Evolutionary conservation across 2,888 invertebrate genomes (phyloP).

Genomic region (Parelbella ahira): DNA sequence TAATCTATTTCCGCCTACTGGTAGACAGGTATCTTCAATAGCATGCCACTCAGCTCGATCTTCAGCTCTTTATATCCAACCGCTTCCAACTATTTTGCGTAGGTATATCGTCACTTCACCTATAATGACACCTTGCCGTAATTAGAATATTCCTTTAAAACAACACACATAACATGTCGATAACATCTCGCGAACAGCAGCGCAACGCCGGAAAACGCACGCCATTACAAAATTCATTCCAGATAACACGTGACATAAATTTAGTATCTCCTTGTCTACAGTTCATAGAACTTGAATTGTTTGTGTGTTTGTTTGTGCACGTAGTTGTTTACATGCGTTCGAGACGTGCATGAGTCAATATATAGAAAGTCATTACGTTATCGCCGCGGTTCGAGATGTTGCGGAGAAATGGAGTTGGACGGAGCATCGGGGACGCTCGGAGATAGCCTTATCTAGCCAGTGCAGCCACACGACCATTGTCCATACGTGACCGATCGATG

Average conservation of each 20-base stretch:
- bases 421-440: slow-evolving; percentile 40
- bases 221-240: slow-evolving; percentile 67
- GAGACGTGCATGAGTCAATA: slow-evolving; percentile 60
- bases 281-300: slow-evolving; percentile 71
- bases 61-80: too few species aligned
- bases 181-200: slow-evolving; percentile 25
- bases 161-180: slow-evolving; percentile 14
- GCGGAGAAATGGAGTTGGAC: slow-evolving; percentile 57
- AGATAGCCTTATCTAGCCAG: slow-evolving; percentile 52
- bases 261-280: slow-evolving; percentile 55
- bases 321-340: slow-evolving; percentile 53
- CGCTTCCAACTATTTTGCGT: too few species aligned
- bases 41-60: too few species aligned
- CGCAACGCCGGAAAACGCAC: slow-evolving; percentile 55
- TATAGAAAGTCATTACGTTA: slow-evolving; percentile 69
- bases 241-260: slow-evolving; percentile 72
- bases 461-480: slow-evolving; percentile 40
- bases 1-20: too few species aligned
- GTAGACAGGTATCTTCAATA: not conserved
- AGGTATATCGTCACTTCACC: too few species aligned
- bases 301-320: slow-evolving; percentile 40
- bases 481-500: slow-evolving; percentile 44
- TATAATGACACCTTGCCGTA: too few species aligned
- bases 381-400: slow-evolving; percentile 44
- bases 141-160: too few species aligned